Conservation (phyloP, 2,888 invertebrate species). For the Elmis aenea region DNA sequence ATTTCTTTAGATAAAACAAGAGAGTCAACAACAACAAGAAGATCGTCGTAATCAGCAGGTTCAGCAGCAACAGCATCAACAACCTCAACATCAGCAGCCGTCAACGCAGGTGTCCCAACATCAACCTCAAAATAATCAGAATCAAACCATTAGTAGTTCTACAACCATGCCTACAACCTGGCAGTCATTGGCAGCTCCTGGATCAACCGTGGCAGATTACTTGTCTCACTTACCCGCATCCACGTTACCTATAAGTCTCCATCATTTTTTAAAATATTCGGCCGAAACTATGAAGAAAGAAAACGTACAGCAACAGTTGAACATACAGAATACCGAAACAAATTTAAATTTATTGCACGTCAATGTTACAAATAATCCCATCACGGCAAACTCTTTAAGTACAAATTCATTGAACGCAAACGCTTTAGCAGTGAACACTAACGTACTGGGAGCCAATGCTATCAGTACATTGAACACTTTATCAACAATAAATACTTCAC, state of each 20-base stretch:
- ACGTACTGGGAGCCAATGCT: slow-evolving; percentile 47
- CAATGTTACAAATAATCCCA: slow-evolving; percentile 28
- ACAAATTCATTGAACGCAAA: slow-evolving; percentile 30
- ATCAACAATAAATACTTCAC: slow-evolving; percentile 44
- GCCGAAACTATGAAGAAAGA: slow-evolving; percentile 73
- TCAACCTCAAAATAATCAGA: slow-evolving; percentile 26
- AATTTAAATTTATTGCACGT: slow-evolving; percentile 38
- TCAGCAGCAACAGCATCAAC: slow-evolving; percentile 24
- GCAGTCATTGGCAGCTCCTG: slow-evolving; percentile 61
- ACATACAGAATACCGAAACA: slow-evolving; percentile 31
- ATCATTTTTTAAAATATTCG: slow-evolving; percentile 80
- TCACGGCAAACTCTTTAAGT: slow-evolving; percentile 39
- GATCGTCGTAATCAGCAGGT: slow-evolving; percentile 25
- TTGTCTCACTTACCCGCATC: slow-evolving; percentile 72
- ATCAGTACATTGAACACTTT: slow-evolving; percentile 50
- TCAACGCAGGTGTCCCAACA: slow-evolving; percentile 27
- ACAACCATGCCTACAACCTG: slow-evolving; percentile 58
- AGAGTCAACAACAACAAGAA: slow-evolving; percentile 29
- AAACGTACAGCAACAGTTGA: slow-evolving; percentile 47
- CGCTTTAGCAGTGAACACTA: slow-evolving; percentile 19
- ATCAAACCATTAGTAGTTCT: slow-evolving; percentile 49
- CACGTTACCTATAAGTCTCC: slow-evolving; percentile 70
- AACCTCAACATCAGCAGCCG: slow-evolving; percentile 23
- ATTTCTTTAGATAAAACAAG: slow-evolving; percentile 28
- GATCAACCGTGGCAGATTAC: slow-evolving; percentile 80